Evolutionary conservation across 1,140 invertebrate species (phyloP).

Genomic region (Chionoecetes opilio): DNA sequence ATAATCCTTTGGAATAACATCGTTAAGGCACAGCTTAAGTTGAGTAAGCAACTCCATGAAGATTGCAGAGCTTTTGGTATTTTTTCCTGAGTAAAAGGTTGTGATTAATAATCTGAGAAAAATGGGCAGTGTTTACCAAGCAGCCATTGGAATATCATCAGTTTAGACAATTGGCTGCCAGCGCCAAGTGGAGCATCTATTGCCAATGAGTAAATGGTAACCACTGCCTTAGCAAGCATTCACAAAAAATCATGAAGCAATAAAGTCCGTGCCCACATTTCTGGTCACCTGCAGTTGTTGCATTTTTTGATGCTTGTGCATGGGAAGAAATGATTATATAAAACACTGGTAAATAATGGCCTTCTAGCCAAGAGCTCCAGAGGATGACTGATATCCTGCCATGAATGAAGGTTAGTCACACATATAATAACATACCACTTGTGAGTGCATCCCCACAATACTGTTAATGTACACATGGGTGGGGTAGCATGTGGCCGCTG

Average conservation of each 20-base stretch:
- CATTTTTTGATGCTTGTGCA: conserved; percentile 78
- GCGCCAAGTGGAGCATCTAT: conserved; percentile 66
- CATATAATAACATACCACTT: conserved; percentile 69
- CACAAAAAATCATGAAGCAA: conserved; percentile 61
- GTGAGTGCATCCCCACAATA: conserved; percentile 71
- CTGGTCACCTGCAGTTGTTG: conserved; percentile 78
- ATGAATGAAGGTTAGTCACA: conserved; percentile 80
- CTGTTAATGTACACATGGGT: conserved; percentile 73
- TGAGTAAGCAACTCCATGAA: conserved; percentile 63
- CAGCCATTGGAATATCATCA: conserved; percentile 72
- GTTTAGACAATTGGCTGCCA: conserved; percentile 67
- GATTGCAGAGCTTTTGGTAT: conserved; percentile 67
- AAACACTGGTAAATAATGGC: conserved; percentile 49
- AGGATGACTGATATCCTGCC: conserved; percentile 75
- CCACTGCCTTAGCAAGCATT: conserved; percentile 71
- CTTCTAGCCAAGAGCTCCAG: conserved; percentile 69
- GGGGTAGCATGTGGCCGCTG: conserved; percentile 58
- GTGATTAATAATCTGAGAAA: conserved; percentile 72
- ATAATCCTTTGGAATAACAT: conserved; percentile 62
- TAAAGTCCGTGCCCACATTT: conserved; percentile 73
- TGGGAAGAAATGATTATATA: conserved; percentile 72
- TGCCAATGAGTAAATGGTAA: conserved; percentile 71
- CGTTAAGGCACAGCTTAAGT: conserved; percentile 60
- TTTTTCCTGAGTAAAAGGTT: conserved; percentile 76
- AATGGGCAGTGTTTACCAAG: conserved; percentile 74